Evolutionary conservation across 2,113 vertebrate genomes (phyloP).

Genomic region (Oophaga pumilio): DNA sequence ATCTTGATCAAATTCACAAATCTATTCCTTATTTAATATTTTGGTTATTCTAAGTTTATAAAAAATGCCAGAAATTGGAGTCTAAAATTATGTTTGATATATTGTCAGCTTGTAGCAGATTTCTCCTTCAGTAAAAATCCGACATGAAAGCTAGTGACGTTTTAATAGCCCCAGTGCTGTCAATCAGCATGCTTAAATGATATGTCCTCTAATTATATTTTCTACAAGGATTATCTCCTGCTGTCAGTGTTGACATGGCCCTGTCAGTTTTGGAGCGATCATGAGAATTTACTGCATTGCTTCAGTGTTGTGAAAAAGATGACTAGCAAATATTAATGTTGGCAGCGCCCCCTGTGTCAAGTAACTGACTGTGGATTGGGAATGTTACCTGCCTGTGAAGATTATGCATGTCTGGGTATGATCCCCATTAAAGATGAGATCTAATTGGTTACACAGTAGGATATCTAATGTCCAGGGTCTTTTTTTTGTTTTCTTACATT

Average conservation of each 20-base stretch:
- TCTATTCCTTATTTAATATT: neutral
- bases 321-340: neutral
- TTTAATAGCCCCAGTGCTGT: neutral
- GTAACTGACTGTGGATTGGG: neutral
- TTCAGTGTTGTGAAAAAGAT: neutral
- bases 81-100: neutral
- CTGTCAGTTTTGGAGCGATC: neutral
- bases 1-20: neutral
- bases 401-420: neutral
- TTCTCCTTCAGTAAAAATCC: neutral
- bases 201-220: constrained; percentile 18
- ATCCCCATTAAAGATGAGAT: neutral
- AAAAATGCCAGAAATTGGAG: neutral
- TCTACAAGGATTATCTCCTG: neutral
- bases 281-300: neutral
- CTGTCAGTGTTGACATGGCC: neutral
- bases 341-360: neutral
- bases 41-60: neutral
- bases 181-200: neutral
- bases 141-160: neutral
- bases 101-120: too few species aligned
- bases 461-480: too few species aligned
- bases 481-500: too few species aligned
- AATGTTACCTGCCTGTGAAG: neutral
- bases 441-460: neutral